A percentile compares a stretch with the other conserved stretches of the same genome.
These are phyloP conservation scores for Cricetomys ansorgei DNA, from an alignment of 2,113 vertebrate genomes.

Conservation along the genomic window DNA sequence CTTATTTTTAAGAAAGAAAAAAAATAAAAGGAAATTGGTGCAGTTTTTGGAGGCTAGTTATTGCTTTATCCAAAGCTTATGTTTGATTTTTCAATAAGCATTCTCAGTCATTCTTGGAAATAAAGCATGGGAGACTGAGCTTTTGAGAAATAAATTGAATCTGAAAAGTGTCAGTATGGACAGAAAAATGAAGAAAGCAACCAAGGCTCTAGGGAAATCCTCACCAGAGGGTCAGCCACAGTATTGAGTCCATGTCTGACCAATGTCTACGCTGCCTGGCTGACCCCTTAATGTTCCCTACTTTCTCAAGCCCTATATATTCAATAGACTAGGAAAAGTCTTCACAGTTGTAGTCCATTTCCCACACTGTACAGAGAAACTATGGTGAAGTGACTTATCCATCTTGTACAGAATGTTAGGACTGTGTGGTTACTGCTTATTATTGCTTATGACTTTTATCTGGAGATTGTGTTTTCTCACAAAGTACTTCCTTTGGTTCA, in stretches of 20 bases:
- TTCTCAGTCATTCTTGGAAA: not conserved
- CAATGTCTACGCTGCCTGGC: not conserved
- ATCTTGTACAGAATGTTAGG: not conserved
- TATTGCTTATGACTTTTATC: not conserved
- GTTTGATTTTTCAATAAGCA: not conserved
- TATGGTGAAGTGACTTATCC: not conserved
- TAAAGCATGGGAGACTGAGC: not conserved
- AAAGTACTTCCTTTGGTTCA: not conserved
- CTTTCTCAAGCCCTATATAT: not conserved
- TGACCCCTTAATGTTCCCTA: not conserved
- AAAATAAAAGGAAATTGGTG: not conserved
- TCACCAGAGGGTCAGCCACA: accelerated
- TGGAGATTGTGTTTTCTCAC: not conserved
- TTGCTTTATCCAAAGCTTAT: not conserved
- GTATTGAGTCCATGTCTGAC: not conserved
- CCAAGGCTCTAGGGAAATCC: not conserved
- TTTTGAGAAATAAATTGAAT: not conserved
- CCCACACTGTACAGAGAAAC: too few relatives aligned
- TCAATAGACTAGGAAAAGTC: not conserved
- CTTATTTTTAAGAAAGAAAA: constrained; percentile 22
- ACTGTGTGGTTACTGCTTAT: not conserved
- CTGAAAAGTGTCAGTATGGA: not conserved
- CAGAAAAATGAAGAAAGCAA: not conserved
- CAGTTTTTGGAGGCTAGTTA: not conserved
- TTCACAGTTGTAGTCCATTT: not conserved